These are phyloP conservation scores for Dryobotodes eremita DNA, from an alignment of 2,888 invertebrate species.

Conservation along the genomic window DNA sequence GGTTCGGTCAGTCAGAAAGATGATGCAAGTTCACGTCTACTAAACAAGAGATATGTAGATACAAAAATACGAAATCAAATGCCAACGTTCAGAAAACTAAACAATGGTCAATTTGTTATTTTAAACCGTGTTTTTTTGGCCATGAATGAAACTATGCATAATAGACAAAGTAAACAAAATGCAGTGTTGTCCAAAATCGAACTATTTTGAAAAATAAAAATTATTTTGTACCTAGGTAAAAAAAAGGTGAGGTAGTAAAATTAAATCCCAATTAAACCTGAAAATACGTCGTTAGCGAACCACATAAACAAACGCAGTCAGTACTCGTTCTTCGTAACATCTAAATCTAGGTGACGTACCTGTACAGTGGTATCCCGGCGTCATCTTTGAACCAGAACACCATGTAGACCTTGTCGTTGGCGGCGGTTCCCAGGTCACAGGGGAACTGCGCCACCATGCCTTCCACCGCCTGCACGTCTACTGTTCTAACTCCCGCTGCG, in stretches of 20 bases:
- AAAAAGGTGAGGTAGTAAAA: no score
- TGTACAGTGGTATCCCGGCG: constrained; percentile 96
- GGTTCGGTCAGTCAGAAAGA: no score
- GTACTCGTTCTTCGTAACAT: neutral
- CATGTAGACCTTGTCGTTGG: constrained; percentile 97
- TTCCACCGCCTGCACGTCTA: constrained; percentile 96
- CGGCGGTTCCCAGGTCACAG: constrained; percentile 95
- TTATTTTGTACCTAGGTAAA: no score
- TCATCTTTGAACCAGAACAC: constrained; percentile 98
- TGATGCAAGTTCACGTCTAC: no score
- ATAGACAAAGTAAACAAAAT: no score
- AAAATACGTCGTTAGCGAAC: neutral
- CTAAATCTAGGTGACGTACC: constrained; percentile 89
- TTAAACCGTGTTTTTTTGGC: no score
- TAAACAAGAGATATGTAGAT: no score
- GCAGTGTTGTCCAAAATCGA: no score
- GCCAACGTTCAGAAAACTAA: neutral
- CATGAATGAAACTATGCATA: no score
- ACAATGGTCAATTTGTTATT: no score
- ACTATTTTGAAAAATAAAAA: no score
- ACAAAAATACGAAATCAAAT: neutral
- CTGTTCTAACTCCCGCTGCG: constrained; percentile 92
- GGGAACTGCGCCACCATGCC: constrained; percentile 96
- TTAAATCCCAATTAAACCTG: neutral
- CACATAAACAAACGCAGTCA: neutral